Base-by-base conservation (phyloP, 2,797 vertebrate species). In the Tokudaia muenninki region DNA sequence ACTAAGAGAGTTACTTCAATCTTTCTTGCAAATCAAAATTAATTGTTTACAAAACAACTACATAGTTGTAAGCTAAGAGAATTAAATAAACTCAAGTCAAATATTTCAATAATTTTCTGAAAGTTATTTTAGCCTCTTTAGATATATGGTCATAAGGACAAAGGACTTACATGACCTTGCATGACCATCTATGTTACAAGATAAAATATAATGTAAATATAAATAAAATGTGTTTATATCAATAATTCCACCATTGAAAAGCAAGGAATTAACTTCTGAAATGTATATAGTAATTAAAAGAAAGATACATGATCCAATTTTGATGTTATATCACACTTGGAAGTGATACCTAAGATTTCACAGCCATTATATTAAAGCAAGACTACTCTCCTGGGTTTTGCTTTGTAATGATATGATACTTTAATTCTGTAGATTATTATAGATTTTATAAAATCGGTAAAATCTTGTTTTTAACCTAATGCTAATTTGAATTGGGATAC, bases 401-500 rank as follows among this genome's bases (percentile, higher is more conserved):
- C 55, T 78, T 87, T 79, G 7, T 70, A 90, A 84, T 91, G 19
- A 52, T 63, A 92, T 34, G 87, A 65, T 12, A 80, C 37, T 87
- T 81, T 93, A 37, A 81, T 63, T 50, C 2, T 24, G 17, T 67
- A 86, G 4, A 47, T 67, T 67, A 67, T 21, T 21, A 21, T 34
- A 92, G 10, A 94, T 96, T 94, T 96, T n/a, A 91, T 89, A 72
- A 90, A 82, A 61, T 87, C n/a, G 92, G 94, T 86, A 55, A 90
- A 89, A 92, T 75, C 87, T 87, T 63, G 90, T 96, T 89, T 50
- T 5, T 95, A 94, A 95, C 14, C 1, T 41, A 74, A 83, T 77
- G n/a, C 0, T 44, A 80, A 44, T 87, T 94, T 95, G 57, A 93
- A 47, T 92, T 82, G 11, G 79, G 13, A 63, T 87, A 61, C 31